Conservation (phyloP, 2,797 vertebrate genomes). For the Notolepis coatsorum region DNA sequence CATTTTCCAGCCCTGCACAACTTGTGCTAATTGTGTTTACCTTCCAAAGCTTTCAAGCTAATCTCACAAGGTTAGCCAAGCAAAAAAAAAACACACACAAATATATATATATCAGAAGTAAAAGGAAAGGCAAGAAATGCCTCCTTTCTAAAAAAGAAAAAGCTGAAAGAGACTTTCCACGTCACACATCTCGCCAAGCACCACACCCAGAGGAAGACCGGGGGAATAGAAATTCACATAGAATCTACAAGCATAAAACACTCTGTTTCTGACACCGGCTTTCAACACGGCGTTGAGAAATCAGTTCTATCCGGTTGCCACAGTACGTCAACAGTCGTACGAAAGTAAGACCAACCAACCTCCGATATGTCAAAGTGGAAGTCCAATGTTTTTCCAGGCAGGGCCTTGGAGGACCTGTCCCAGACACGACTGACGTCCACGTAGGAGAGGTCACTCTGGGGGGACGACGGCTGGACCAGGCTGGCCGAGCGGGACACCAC, state of each 20-base stretch:
- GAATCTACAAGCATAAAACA: conserved; percentile 13
- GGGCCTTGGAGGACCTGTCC: conserved; percentile 91
- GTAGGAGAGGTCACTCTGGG: conserved; percentile 87
- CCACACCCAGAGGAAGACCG: conserved; percentile 67
- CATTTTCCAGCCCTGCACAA: conserved; percentile 46
- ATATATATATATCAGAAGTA: conserved; percentile 44
- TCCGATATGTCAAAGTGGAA: conserved; percentile 96
- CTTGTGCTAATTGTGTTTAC: conserved; percentile 65
- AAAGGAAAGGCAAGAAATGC: conserved; percentile 56
- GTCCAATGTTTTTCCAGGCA: conserved; percentile 93
- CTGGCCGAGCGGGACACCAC: conserved; percentile 94
- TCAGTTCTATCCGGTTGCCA: background rate
- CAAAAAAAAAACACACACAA: conserved; percentile 45
- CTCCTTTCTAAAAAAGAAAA: conserved; percentile 58
- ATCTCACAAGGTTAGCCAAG: conserved; percentile 54
- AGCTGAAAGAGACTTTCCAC: conserved; percentile 38
- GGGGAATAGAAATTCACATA: conserved; percentile 22
- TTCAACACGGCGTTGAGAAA: conserved; percentile 16
- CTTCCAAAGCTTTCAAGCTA: conserved; percentile 58
- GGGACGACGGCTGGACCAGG: conserved; percentile 88
- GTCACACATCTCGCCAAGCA: conserved; percentile 44
- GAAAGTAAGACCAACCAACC: conserved; percentile 72
- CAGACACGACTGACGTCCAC: conserved; percentile 90
- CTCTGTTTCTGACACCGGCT: conserved; percentile 9
- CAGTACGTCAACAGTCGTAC: background rate